Base-by-base conservation (phyloP, 2,797 vertebrate species). In the Onychomys arenicola region DNA sequence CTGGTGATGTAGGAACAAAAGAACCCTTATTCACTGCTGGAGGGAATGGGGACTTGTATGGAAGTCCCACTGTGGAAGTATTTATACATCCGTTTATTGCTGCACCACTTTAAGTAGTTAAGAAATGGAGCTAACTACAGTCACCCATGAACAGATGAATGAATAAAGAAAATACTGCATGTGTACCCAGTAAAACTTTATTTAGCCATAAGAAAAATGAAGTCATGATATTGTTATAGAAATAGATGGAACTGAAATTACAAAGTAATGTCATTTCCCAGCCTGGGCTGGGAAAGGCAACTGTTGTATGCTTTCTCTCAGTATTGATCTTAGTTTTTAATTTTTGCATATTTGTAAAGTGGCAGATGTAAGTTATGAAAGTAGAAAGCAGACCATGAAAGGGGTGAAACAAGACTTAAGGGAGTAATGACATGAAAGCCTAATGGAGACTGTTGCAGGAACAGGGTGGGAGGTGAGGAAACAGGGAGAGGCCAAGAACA, bases 371-470 rank as follows among this genome's bases (percentile, higher is more conserved):
- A 32, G 23, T n/a, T 63, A n/a, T 78, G 0, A 78, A 65, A 49
- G 21, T 49, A 49, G 32, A 49, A n/a, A 77, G 32, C 9, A 2
- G 73, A 63, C 32, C 29, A n/a, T n/a, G 21, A 77, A 61, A 49
- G 10, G 27, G 2, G 25, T 73, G 37, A 19, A 84, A 5, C 2
- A 34, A 52, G 9, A 11, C 9, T 69, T 2, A 25, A 63, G 61
- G 27, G 40, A 19, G 8, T 2, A 57, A 21, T 19, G 2, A 4
- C 4, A 0, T 34, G 12, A 52, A 46, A 46, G 17, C 13, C 3
- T 4, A n/a, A n/a, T 8, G 27, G 32, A 17, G 32, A 52, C 4
- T 69, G 29, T 46, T 11, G 21, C 9, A 43, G 5, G 5, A 34
- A 27, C 57, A n/a, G 29, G 9, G 32, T 76, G 21, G 21, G 19